phyloP scores from a whole-genome alignment of 2,113 vertebrate species.

The Diphyllodes magnificus region DNA sequence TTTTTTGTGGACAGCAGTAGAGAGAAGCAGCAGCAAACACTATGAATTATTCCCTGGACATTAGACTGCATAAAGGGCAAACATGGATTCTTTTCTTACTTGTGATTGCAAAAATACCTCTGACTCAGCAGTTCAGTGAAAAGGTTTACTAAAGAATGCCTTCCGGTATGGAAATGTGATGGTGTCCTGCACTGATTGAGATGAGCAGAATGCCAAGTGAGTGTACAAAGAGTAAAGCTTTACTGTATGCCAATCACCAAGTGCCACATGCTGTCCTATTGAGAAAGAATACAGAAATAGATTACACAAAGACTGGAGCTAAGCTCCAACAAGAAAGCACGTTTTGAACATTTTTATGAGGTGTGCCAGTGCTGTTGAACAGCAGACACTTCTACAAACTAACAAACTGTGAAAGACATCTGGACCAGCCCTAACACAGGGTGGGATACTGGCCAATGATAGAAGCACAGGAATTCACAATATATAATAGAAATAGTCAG shows the following conservation, averaged over 20 bases:
- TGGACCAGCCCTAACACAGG: neutral
- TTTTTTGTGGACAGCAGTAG: neutral
- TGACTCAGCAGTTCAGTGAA: neutral
- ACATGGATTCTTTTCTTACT: neutral
- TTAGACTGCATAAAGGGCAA: neutral
- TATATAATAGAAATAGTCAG: neutral
- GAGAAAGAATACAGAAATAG: neutral
- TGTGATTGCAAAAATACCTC: neutral
- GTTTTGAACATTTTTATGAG: neutral
- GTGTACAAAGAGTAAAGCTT: neutral
- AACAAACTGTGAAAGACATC: neutral
- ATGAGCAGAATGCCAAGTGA: neutral
- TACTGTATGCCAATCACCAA: neutral
- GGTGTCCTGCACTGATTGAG: neutral
- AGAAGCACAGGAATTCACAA: neutral
- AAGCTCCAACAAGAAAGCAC: fast-evolving
- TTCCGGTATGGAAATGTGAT: neutral
- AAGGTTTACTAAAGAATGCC: neutral
- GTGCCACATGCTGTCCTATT: neutral
- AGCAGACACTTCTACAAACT: neutral
- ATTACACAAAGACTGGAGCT: neutral
- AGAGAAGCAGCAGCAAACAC: neutral
- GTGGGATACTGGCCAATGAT: neutral
- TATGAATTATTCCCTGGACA: neutral
- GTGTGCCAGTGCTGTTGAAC: neutral